Percentiles rank a stretch among this genome's conserved stretches.
phyloP scores from a whole-genome alignment of 1,140 invertebrate species.

The Lutraria rhynchaena region DNA sequence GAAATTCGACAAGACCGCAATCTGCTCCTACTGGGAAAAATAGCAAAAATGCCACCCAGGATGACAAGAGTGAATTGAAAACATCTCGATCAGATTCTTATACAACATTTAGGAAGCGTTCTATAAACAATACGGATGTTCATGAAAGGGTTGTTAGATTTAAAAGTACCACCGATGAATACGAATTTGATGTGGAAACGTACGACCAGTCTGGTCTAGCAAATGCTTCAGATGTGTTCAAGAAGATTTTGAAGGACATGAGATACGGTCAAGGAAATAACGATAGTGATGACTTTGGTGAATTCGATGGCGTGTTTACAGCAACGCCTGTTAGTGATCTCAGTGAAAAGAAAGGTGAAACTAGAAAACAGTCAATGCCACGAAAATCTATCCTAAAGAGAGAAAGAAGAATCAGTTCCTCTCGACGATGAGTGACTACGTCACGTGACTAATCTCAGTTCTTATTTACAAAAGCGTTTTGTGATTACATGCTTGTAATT shows the following conservation, averaged over 20 bases:
- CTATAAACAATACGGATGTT: no score
- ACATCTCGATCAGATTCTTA: no score
- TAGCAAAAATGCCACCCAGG: no score
- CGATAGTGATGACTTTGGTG: background rate
- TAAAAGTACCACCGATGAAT: slow-evolving; percentile 6
- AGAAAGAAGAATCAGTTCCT: background rate
- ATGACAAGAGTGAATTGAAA: no score
- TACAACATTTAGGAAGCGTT: no score
- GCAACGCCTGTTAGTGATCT: background rate
- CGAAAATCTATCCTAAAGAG: slow-evolving; percentile 6
- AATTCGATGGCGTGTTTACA: slow-evolving; percentile 27
- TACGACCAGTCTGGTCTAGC: background rate
- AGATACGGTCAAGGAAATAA: background rate
- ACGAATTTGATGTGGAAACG: background rate
- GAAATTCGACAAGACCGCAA: no score
- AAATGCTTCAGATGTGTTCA: slow-evolving; percentile 4
- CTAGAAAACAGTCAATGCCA: background rate
- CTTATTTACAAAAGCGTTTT: no score
- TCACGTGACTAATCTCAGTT: no score
- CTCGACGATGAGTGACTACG: background rate
- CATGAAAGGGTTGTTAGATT: slow-evolving; percentile 11
- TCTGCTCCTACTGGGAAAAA: no score
- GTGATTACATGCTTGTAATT: no score
- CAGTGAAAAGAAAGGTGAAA: background rate
- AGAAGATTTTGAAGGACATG: slow-evolving; percentile 8